These are phyloP conservation scores for Melanotaenia parkinsoni DNA, from an alignment of 2,797 vertebrate genomes.

Conservation along the genomic window DNA sequence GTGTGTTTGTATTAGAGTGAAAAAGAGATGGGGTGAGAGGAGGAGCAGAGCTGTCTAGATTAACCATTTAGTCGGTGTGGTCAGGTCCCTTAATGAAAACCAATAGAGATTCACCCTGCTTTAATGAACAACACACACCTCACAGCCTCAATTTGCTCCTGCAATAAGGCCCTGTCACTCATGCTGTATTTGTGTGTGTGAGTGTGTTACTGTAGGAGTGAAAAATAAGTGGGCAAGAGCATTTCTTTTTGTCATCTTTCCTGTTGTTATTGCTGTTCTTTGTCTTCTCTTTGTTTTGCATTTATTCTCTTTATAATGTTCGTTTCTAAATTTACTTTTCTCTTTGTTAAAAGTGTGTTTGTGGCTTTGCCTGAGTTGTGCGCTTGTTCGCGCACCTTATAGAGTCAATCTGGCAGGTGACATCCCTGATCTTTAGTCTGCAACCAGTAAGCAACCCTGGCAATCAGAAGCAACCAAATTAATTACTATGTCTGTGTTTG, in stretches of 20 bases:
- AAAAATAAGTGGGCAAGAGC: not conserved
- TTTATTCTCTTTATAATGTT: not conserved
- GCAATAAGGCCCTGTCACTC: constrained; percentile 95
- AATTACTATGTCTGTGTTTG: constrained; percentile 84
- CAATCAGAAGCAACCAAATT: constrained; percentile 97
- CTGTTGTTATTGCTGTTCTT: not conserved
- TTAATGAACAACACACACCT: constrained; percentile 99
- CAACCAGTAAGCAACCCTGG: constrained; percentile 93
- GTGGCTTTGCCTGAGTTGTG: constrained; percentile 14
- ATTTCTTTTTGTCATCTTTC: not conserved
- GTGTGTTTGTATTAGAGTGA: constrained; percentile 64
- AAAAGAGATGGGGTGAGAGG: constrained; percentile 44
- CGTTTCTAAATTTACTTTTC: not conserved
- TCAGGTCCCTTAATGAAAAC: constrained; percentile 95
- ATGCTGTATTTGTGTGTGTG: constrained; percentile 14
- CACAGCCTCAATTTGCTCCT: constrained; percentile 97
- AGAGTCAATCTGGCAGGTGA: constrained; percentile 93
- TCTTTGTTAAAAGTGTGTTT: constrained; percentile 8
- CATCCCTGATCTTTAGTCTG: constrained; percentile 90
- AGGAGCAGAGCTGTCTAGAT: constrained; percentile 89
- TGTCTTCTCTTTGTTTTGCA: not conserved
- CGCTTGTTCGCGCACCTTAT: constrained; percentile 20
- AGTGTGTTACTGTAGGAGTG: constrained; percentile 14
- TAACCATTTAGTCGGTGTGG: constrained; percentile 86
- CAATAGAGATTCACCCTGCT: constrained; percentile 98